Evolutionary conservation across 2,888 invertebrate species (phyloP), one percentile per base, ranked within the genome.

Genomic region (Chromoteleia sp.): DNA sequence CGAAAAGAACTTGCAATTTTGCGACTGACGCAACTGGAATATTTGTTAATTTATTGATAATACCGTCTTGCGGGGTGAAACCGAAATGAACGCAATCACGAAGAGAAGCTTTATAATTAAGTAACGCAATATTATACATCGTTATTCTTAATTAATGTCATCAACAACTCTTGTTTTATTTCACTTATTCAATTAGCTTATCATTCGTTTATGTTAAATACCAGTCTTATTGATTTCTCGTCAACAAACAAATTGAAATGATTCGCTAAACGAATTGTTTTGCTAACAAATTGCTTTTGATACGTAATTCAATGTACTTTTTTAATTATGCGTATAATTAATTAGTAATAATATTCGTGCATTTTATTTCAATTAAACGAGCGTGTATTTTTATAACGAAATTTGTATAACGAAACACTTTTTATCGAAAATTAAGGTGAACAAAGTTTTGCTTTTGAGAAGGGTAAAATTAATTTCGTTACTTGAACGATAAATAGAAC

Each of bases 151-250:
- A 68, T 54, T 29, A 54, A 56, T 33, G 33, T 56, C 30, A 14
- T 56, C 43, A 52, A 65, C 36, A 25, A 25, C 41, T 19, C 54
- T 54, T 19, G 30, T 17, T 54, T 65, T 29, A 54, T 39, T 70
- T 54, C 43, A 15, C 21, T 58, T 59, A 71, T 39, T 48, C 36
- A 39, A 71, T 59, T 71, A 48, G 14, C 36, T 33, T 59, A 56
- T 29, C 45, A 7, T 15, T 59, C 36, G 33, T 71, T 59, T 36
- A 58, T 21, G 59, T 58, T 48, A 59, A 59, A 43, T 71, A 39
- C 48, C 74, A 63, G 61, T 73, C 59, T 74, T 74, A 63, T 71
- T 54, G 43, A 74, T 43, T 63, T 61, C 52, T 61, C 45, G 30
- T 67, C 54, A 36, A 14, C 1, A 21, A 52, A 43, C 8, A 8